A percentile compares a stretch with the other conserved stretches of the same genome.
Evolutionary conservation across 2,113 vertebrate species (phyloP).

Genomic region (Passer domesticus): DNA sequence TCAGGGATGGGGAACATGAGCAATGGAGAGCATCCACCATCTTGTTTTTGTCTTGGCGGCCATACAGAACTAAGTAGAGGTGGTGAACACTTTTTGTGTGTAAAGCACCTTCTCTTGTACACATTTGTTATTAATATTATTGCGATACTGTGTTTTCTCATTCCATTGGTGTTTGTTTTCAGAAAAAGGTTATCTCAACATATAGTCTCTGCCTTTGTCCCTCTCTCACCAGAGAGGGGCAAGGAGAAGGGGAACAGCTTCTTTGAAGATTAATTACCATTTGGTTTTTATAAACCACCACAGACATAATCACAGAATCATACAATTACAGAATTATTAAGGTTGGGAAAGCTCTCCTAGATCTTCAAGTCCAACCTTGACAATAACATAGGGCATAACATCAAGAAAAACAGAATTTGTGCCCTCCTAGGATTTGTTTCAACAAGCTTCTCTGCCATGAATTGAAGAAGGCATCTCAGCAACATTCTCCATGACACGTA

Average conservation of each 20-base stretch:
- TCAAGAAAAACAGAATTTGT: neutral
- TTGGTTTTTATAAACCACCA: neutral
- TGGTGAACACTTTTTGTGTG: neutral
- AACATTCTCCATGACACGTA: neutral
- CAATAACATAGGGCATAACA: neutral
- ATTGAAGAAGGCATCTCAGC: neutral
- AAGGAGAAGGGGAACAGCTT: neutral
- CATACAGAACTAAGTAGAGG: accelerated
- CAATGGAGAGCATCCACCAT: accelerated
- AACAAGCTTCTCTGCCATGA: neutral
- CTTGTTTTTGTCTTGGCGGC: neutral
- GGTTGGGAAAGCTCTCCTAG: neutral
- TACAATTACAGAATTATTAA: neutral
- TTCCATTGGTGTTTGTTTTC: neutral
- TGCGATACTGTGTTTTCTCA: neutral
- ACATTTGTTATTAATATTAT: neutral
- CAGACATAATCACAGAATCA: neutral
- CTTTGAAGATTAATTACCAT: neutral
- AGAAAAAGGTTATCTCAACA: neutral
- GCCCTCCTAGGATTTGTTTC: neutral
- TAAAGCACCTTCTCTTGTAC: neutral
- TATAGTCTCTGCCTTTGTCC: neutral
- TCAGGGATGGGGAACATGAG: neutral
- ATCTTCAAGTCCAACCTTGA: neutral
- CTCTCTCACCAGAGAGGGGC: neutral